Evolutionary conservation across 53 echinoderm and acorn worm species (phyloP).

Genomic region (Zoroaster sp.): DNA sequence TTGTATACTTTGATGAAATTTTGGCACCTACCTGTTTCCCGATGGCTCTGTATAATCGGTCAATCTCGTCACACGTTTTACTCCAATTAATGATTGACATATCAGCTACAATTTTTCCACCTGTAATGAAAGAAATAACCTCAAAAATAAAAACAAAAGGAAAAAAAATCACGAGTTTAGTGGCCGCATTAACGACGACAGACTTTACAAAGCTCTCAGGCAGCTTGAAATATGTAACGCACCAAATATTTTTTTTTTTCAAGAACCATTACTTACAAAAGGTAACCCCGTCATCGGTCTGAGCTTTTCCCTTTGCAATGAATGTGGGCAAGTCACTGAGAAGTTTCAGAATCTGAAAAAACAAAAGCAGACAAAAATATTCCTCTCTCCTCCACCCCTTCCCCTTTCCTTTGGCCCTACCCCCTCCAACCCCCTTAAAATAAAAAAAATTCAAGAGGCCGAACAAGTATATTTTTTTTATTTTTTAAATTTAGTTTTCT

Average conservation of each 20-base stretch:
- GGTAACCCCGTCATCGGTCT: constrained; percentile 63
- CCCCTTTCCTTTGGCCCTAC: neutral
- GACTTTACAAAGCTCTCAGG: no score
- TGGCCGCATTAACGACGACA: no score
- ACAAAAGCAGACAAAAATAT: neutral
- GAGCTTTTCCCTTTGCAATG: constrained; percentile 53
- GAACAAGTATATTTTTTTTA: no score
- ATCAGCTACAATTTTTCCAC: constrained; percentile 48
- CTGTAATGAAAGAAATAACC: constrained; percentile 19
- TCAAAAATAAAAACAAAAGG: neutral
- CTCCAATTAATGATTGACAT: constrained; percentile 70
- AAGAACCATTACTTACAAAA: constrained; percentile 61
- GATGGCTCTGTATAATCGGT: constrained; percentile 80
- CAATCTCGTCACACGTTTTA: constrained; percentile 49
- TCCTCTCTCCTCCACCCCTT: neutral
- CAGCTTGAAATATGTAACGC: no score
- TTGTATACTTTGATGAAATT: no score
- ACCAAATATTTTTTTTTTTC: neutral
- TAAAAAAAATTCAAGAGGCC: no score
- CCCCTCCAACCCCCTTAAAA: neutral
- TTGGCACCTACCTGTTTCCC: constrained; percentile 56
- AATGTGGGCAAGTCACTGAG: constrained; percentile 52
- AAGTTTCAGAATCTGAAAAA: constrained; percentile 67
- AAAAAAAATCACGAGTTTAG: no score
- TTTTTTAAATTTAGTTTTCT: no score